These are phyloP conservation scores for Torymus aiolomorphi DNA, from an alignment of 2,888 invertebrate species.

Conservation along the genomic window DNA sequence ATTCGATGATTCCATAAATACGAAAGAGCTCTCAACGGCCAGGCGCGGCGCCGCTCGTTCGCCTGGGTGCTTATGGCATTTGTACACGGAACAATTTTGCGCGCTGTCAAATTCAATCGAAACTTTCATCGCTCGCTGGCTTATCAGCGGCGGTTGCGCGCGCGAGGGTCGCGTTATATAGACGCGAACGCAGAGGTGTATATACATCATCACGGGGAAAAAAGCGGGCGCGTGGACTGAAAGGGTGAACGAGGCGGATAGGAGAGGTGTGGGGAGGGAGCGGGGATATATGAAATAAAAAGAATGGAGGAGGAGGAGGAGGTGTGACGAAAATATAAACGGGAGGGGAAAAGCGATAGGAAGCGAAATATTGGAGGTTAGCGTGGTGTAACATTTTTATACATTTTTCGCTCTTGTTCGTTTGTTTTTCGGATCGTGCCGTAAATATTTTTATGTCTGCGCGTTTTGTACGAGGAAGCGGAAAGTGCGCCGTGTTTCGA, in stretches of 20 bases:
- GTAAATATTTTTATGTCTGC: no score
- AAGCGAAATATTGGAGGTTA: neutral
- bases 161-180: no score
- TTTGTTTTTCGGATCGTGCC: no score
- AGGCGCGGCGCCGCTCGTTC: neutral
- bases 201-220: no score
- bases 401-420: neutral
- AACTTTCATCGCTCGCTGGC: slow-evolving; percentile 56
- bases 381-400: neutral
- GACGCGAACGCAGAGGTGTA: no score
- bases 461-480: no score
- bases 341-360: neutral
- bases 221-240: neutral
- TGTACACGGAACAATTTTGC: slow-evolving; percentile 57
- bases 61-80: slow-evolving; percentile 47
- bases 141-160: slow-evolving; percentile 42
- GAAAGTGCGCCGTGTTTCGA: no score
- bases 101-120: slow-evolving; percentile 58
- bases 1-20: slow-evolving; percentile 46
- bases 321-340: slow-evolving; percentile 7
- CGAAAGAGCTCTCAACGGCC: slow-evolving; percentile 44
- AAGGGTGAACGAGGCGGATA: no score
- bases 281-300: neutral
- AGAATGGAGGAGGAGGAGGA: neutral
- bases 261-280: no score